A percentile compares a stretch with the other conserved stretches of the same genome.
phyloP scores from a whole-genome alignment of 2,888 invertebrate species.

The Drosophila recens region DNA sequence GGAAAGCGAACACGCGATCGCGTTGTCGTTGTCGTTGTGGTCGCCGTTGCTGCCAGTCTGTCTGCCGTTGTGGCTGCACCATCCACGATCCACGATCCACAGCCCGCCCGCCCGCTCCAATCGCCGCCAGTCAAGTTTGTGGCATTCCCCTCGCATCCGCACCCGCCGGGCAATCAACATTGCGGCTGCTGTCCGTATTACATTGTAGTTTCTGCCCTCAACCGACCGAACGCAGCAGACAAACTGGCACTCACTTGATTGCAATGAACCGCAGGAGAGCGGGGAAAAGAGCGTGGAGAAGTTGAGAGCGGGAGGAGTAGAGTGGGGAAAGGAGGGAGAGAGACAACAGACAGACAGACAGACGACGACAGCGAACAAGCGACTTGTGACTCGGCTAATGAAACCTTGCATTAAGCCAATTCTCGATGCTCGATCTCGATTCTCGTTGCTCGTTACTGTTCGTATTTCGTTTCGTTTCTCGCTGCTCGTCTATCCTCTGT shows the following conservation, averaged over 20 bases:
- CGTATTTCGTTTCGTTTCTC: neutral
- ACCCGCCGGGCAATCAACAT: slow-evolving; percentile 47
- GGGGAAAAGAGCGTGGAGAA: neutral
- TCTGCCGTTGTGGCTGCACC: slow-evolving; percentile 69
- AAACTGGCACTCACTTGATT: slow-evolving; percentile 79
- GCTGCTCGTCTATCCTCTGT: neutral
- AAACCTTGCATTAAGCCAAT: slow-evolving; percentile 61
- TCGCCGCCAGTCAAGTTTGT: slow-evolving; percentile 44
- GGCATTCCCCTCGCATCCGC: slow-evolving; percentile 23
- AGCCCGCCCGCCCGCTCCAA: slow-evolving; percentile 19
- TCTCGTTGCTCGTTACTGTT: neutral
- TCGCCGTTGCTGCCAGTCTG: slow-evolving; percentile 71
- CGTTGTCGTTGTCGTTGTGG: slow-evolving; percentile 40
- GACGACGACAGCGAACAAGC: slow-evolving; percentile 19
- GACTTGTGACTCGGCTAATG: slow-evolving; percentile 63
- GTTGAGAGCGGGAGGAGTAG: slow-evolving; percentile 3
- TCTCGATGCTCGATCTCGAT: neutral
- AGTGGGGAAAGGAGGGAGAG: neutral
- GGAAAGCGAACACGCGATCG: slow-evolving; percentile 74
- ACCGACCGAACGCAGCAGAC: slow-evolving; percentile 71
- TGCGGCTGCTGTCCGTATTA: slow-evolving; percentile 35
- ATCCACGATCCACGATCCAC: neutral
- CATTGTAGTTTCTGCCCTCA: slow-evolving; percentile 57
- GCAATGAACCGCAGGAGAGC: slow-evolving; percentile 53
- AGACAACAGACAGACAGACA: slow-evolving; percentile 2